These are phyloP conservation scores for Salpingus planirostris DNA, from an alignment of 2,888 invertebrate genomes.

Conservation along the genomic window DNA sequence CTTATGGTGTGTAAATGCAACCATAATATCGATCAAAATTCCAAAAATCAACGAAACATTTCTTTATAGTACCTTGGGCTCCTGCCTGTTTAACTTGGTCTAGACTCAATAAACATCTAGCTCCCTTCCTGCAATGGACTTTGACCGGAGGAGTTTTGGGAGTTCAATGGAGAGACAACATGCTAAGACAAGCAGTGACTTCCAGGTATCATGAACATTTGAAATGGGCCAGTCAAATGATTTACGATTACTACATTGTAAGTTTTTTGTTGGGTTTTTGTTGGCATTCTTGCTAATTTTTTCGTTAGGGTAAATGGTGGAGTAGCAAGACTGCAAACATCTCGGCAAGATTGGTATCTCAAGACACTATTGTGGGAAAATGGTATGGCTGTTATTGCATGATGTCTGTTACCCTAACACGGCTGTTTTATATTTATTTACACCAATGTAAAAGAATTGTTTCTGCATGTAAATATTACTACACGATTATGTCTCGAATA, in stretches of 20 bases:
- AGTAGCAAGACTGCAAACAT: constrained; percentile 48
- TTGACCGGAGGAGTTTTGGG: constrained; percentile 48
- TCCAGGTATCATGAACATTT: constrained; percentile 52
- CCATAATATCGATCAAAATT: neutral
- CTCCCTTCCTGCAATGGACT: constrained; percentile 59
- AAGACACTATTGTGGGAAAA: constrained; percentile 44
- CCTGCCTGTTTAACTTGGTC: constrained; percentile 63
- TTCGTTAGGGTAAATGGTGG: constrained; percentile 51
- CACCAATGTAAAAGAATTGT: too few relatives aligned
- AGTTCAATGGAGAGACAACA: constrained; percentile 56
- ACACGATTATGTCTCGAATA: too few relatives aligned
- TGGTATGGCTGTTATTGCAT: constrained; percentile 33
- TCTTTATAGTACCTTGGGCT: constrained; percentile 54
- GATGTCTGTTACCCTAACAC: too few relatives aligned
- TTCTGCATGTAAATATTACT: too few relatives aligned
- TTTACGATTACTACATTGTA: constrained; percentile 56
- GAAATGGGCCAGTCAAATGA: constrained; percentile 43
- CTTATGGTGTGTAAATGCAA: constrained; percentile 48
- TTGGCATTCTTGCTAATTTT: constrained; percentile 2
- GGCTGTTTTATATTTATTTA: too few relatives aligned
- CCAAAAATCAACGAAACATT: neutral
- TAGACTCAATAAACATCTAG: constrained; percentile 53
- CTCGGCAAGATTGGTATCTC: constrained; percentile 50
- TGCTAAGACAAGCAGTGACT: constrained; percentile 52
- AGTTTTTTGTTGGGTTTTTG: constrained; percentile 14